Conservation (phyloP, 2,888 invertebrate genomes). For the Quadroppia sp. region DNA sequence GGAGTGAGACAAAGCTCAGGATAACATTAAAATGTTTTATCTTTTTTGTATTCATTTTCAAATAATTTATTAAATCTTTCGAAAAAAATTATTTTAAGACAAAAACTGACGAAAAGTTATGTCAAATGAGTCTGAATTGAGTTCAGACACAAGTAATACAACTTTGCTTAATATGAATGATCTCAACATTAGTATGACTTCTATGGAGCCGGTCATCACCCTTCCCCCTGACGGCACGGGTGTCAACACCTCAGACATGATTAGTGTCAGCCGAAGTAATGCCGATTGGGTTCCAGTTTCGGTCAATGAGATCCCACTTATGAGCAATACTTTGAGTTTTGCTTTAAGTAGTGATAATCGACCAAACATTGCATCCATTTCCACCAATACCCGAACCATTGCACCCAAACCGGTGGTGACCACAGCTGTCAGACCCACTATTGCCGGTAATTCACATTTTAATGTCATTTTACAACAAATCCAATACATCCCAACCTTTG, state of each 20-base stretch:
- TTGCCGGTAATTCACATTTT: neutral
- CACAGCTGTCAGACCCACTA: neutral
- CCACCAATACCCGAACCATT: slow-evolving; percentile 19
- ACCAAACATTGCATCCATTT: neutral
- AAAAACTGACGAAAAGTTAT: neutral
- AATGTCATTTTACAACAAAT: too few species aligned
- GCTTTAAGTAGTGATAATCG: slow-evolving; percentile 2
- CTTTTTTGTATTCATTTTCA: too few species aligned
- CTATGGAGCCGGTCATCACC: neutral
- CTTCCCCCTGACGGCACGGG: neutral
- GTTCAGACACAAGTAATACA: slow-evolving; percentile 10
- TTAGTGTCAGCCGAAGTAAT: neutral
- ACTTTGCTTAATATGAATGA: slow-evolving; percentile 27
- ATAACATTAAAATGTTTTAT: too few species aligned
- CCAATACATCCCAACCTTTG: too few species aligned
- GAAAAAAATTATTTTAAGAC: neutral
- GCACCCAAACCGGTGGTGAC: slow-evolving; percentile 20
- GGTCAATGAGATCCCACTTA: slow-evolving; percentile 15
- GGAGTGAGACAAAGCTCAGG: too few species aligned
- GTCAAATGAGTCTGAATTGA: neutral
- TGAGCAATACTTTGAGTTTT: slow-evolving; percentile 1
- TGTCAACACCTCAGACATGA: neutral
- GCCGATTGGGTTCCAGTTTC: slow-evolving; percentile 14
- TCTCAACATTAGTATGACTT: slow-evolving; percentile 1
- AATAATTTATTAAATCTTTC: too few species aligned